Evolutionary conservation across 1,140 invertebrate genomes (phyloP).

Genomic region (Drosophila guanche): DNA sequence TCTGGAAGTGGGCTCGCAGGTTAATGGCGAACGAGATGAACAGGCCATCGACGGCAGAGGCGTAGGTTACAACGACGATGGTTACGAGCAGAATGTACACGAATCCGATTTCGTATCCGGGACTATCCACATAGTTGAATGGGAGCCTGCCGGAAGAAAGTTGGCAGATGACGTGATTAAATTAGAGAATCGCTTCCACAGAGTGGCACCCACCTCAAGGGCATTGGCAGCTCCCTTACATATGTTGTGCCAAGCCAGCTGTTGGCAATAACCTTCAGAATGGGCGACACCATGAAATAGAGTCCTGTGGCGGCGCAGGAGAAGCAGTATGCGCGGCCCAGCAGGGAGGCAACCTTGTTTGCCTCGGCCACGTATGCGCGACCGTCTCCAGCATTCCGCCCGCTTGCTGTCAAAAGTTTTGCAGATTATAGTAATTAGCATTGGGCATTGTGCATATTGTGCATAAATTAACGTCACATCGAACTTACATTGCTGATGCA

Average conservation of each 20-base stretch:
- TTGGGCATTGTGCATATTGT: conserved; percentile 3
- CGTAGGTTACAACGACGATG: conserved; percentile 61
- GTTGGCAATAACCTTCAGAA: conserved; percentile 52
- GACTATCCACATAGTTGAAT: conserved; percentile 58
- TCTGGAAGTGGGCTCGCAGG: conserved; percentile 70
- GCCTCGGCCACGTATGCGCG: conserved; percentile 28
- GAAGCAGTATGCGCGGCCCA: conserved; percentile 59
- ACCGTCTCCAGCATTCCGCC: conserved; percentile 1
- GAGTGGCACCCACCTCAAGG: conserved; percentile 61
- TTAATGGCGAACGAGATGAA: conserved; percentile 75
- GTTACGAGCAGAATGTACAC: conserved; percentile 65
- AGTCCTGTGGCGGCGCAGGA: conserved; percentile 64
- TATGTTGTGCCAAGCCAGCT: conserved; percentile 25
- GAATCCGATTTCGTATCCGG: conserved; percentile 65
- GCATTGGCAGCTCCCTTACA: conserved; percentile 66
- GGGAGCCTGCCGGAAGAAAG: conserved; percentile 51
- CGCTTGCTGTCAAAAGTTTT: conserved; percentile 36
- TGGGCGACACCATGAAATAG: conserved; percentile 70
- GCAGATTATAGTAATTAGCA: not conserved
- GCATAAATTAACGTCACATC: not conserved
- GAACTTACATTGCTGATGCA: conserved; percentile 64
- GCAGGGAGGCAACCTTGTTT: conserved; percentile 52
- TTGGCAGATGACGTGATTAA: too few species aligned
- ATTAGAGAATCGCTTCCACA: not conserved
- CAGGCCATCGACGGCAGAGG: conserved; percentile 68